These are phyloP conservation scores for Thomomys bottae DNA, from an alignment of 2,113 vertebrate species.

Conservation along the genomic window DNA sequence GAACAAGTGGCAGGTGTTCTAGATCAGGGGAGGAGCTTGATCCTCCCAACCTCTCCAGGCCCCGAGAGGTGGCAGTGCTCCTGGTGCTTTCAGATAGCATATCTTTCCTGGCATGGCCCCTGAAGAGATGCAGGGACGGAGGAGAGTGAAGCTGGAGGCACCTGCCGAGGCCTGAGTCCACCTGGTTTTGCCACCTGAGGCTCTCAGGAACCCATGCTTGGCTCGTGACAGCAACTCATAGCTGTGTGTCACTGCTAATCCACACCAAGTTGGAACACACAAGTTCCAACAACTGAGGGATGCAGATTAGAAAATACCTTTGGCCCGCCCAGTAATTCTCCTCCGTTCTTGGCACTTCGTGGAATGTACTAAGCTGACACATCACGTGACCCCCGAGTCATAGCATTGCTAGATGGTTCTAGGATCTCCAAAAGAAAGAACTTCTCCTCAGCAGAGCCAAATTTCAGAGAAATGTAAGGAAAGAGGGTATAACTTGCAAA, in stretches of 20 bases:
- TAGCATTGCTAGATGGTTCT: not conserved
- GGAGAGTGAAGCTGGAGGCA: constrained; percentile 13
- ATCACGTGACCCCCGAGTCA: not conserved
- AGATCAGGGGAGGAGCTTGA: not conserved
- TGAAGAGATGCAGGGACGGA: not conserved
- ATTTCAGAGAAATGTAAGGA: not conserved
- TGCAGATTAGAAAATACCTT: constrained; percentile 55
- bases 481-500: not conserved
- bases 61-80: not conserved
- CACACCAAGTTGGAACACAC: constrained; percentile 5
- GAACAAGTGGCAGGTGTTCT: not conserved
- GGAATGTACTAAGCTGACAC: not conserved
- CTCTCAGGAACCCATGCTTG: not conserved
- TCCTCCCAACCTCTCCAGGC: not conserved
- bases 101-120: constrained; percentile 35
- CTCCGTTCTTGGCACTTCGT: not conserved
- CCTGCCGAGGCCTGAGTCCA: constrained; percentile 44
- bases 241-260: constrained; percentile 37
- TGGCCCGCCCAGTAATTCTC: not conserved
- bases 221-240: not conserved
- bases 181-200: constrained; percentile 49
- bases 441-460: not conserved
- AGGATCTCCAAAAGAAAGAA: not conserved
- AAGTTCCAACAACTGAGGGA: constrained; percentile 47
- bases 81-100: constrained; percentile 1